A percentile compares a stretch with the other conserved stretches of the same genome.
Conservation (phyloP, 1,140 invertebrate genomes). For the Drosophila prosaltans region DNA sequence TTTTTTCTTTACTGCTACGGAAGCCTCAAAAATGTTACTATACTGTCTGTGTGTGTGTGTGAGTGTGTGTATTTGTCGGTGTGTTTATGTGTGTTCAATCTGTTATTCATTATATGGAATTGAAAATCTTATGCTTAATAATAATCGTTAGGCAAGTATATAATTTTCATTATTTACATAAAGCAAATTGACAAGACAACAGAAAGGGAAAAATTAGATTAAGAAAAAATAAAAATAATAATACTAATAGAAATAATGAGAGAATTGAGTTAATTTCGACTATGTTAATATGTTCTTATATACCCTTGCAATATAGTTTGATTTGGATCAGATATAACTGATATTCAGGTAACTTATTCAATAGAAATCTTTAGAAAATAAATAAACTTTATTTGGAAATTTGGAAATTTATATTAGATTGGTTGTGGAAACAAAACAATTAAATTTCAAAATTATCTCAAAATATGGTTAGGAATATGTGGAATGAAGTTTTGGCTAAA, state of each 20-base stretch:
- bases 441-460: too few relatives aligned
- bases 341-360: too few relatives aligned
- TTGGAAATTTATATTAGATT: too few relatives aligned
- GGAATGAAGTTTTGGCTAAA: too few relatives aligned
- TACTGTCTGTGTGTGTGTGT: conserved; percentile 30
- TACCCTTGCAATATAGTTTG: too few relatives aligned
- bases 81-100: neutral
- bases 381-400: too few relatives aligned
- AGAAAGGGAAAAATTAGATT: conserved; percentile 29
- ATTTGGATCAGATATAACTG: too few relatives aligned
- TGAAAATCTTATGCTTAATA: conserved; percentile 74
- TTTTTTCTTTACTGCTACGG: conserved; percentile 50
- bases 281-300: neutral
- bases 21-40: conserved; percentile 52
- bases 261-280: neutral
- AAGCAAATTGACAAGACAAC: neutral
- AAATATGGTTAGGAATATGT: too few relatives aligned
- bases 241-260: neutral
- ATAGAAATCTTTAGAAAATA: too few relatives aligned
- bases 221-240: neutral
- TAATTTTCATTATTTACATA: conserved; percentile 8
- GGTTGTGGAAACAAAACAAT: too few relatives aligned
- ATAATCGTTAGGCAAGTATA: conserved; percentile 51
- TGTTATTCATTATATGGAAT: conserved; percentile 49
- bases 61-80: conserved; percentile 29